Base-by-base conservation (phyloP, 2,113 vertebrate genomes). In the Actenoides hombroni region DNA sequence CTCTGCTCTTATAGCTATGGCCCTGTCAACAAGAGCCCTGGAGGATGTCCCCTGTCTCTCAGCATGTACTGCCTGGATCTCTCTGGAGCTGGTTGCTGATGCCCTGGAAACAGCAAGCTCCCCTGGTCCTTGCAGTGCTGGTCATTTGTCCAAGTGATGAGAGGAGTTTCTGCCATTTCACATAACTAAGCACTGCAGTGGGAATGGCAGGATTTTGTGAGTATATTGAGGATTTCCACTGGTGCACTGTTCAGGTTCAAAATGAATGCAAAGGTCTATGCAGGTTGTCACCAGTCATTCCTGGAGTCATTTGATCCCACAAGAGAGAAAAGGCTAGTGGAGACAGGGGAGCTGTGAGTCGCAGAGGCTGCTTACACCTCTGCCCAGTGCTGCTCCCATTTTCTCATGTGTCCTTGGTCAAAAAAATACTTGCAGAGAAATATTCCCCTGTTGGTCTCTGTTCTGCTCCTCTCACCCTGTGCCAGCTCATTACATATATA, bases 371-470 rank as follows among this genome's bases (percentile, higher is more conserved):
- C 40, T 60, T 61, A 4, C 23, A 20, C 35, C 61, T 86, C 54
- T 61, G 28, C 16, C 46, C 56, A 1, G 0, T 14, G 42, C 37
- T 42, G 31, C 0, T 0, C 29, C n/a, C n/a, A 20, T 31, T 26
- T 64, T 83, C 81, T 64, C n/a, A 60, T 33, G 57, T 51, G 54
- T 49, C 49, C 71, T 40, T 29, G 25, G 28, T 19, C 56, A 76
- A 48, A 92, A 77, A 82, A 42, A 61, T 51, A 78, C 39, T 54
- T 54, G 14, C 3, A 68, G 23, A 73, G 33, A 53, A 92, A 29
- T 31, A 49, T 17, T 64, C n/a, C 7, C 1, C 31, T 61, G 21
- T n/a, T 64, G 39, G 14, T 59, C 33, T 88, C 61, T 39, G 26
- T 61, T 71, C 42, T 81, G 39, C 59, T 84, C 51, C 67, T 84